Percentiles rank a stretch among this genome's conserved stretches.
These are phyloP conservation scores for Empidonax traillii DNA, from an alignment of 2,113 vertebrate species.

Conservation along the genomic window DNA sequence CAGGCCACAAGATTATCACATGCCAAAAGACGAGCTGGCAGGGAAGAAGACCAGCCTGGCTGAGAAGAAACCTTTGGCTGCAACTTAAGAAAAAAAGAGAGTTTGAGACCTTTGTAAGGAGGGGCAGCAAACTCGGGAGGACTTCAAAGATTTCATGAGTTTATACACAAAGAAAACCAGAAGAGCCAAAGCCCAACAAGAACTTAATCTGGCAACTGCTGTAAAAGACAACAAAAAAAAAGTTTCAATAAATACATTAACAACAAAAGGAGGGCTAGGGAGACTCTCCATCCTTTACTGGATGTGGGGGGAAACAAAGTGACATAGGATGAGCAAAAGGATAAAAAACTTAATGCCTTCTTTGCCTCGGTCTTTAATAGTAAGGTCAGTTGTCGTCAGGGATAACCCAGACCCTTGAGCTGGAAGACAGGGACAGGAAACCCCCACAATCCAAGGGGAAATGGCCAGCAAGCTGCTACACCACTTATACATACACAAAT, in stretches of 20 bases:
- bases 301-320: accelerated
- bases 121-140: background rate
- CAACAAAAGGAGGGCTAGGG: background rate
- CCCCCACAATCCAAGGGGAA: background rate
- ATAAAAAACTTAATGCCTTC: background rate
- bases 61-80: background rate
- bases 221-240: background rate
- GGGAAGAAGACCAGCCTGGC: background rate
- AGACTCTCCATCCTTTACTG: background rate
- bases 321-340: background rate
- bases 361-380: background rate
- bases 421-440: background rate
- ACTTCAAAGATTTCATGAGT: background rate
- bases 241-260: background rate
- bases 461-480: background rate
- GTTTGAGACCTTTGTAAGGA: background rate
- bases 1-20: background rate
- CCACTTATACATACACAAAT: too few relatives aligned
- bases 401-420: background rate
- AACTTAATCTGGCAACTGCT: background rate
- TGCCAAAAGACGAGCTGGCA: background rate
- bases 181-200: background rate
- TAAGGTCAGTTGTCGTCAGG: background rate
- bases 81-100: background rate
- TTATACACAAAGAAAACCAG: background rate